Evolutionary conservation across 2,113 vertebrate genomes (phyloP), one percentile per base, ranked within the genome.

Genomic region (Pogona vitticeps): DNA sequence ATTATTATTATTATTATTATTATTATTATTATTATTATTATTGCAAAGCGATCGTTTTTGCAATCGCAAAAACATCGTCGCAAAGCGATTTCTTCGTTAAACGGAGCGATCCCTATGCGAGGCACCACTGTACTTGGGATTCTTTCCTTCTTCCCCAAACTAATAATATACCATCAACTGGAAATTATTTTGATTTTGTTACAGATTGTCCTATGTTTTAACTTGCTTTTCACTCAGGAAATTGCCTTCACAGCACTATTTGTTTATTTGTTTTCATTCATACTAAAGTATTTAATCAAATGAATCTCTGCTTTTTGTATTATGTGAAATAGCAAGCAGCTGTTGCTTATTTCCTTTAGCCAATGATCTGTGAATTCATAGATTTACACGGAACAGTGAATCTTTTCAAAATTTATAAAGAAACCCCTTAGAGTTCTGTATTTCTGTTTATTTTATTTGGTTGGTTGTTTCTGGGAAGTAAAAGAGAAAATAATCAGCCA

Each of bases 301-400:
- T 20, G n/a, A 7, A 1, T 38, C 17, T n/a, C 42, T 70, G 38
- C 68, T 78, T 85, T 23, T 56, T 78, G 68, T 26, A 40, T 85
- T 78, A 58, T 68, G 21, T 68, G 36, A 38, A 85, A 78, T 70
- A n/a, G n/a, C 75, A 85, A 78, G 70, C 75, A 85, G 76, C 42
- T 77, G 63, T 58, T 56, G 13, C 15, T 31, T 70, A 56, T 85
- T 78, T 85, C 28, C 61, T 78, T 18, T 26, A 85, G n/a, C n/a
- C 75, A 78, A 85, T 78, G n/a, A 8, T 70, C 12, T 78, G 20
- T 77, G 76, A 85, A 77, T 77, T 52, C 68, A 38, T 67, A 38
- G 7, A 52, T 33, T 77, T 67, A 65, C 42, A 68, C 26, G 9
- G 28, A n/a, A 77, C 33, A 33, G 21, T 67, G 21, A 52, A 67